Evolutionary conservation across 23 tunicate species (phyloP), one percentile per base, ranked within the genome.

Genomic region (Halocynthia roretzi): DNA sequence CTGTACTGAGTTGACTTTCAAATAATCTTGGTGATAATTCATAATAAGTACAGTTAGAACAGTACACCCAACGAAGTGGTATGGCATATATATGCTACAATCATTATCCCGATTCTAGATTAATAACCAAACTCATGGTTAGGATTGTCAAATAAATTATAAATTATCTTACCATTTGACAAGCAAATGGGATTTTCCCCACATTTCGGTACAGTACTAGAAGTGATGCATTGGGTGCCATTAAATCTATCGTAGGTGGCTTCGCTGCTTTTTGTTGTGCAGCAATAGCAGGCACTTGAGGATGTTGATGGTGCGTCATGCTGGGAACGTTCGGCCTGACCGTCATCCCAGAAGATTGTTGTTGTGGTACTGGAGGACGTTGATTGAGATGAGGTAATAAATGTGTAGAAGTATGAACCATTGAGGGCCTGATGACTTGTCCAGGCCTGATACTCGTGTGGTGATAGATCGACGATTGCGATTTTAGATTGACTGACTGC

Each of bases 171-270:
- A 91, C 97, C 76, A 80, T 67, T 40, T 50, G 54, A 75, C 83
- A 84, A 5, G 85, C 84, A 51, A 92, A 85, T 7, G 77, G 79
- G 63, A 68, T 86, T 60, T 82, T 86, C 1, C 98, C 98, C 18
- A 81, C 62, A 68, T 92, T 92, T 49, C 98, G 80, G 54, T 70
- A 74, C 58, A 92, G 61, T 19, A 92, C 98, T 57, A 86, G 64
- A 7, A 86, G 56, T 5, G 98, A 92, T 6, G 98, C 98, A 72
- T 92, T 83, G 10, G 87, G 87, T 9, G 98, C 98, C 98, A 92
- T 92, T 10, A 92, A 80, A 71, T 92, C 98, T 11, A 92, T 82
- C 51, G 78, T 70, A 5, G 89, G 87, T 50, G 81, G 81, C 61
- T 89, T 89, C n/a, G 54, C n/a, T 7, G 70, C 51, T 54, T 72